phyloP scores from a whole-genome alignment of 2,888 invertebrate species.

The Epistrophe eligans region DNA sequence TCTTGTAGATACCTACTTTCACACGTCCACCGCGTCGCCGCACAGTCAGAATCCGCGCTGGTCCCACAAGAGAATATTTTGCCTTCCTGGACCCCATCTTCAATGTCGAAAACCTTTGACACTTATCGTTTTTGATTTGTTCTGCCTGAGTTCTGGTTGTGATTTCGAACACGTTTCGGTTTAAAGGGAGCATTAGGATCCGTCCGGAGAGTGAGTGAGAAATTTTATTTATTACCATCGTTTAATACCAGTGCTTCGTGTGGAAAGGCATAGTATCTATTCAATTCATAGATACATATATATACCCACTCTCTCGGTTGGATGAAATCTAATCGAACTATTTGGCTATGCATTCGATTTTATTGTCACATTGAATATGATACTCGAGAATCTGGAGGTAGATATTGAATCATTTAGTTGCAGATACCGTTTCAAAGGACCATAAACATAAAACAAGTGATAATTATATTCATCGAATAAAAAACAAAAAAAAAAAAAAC shows the following conservation, averaged over 20 bases:
- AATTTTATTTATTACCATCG: slow-evolving; percentile 72
- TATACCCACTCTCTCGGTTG: not conserved
- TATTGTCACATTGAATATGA: slow-evolving; percentile 61
- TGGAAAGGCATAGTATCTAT: slow-evolving; percentile 8
- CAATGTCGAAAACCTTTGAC: slow-evolving; percentile 73
- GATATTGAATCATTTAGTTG: slow-evolving; percentile 27
- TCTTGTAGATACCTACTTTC: slow-evolving; percentile 67
- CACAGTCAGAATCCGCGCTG: slow-evolving; percentile 21
- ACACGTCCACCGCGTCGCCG: slow-evolving; percentile 55
- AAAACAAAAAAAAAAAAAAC: slow-evolving; percentile 3
- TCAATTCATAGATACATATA: not conserved
- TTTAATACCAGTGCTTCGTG: slow-evolving; percentile 59
- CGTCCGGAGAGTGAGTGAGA: slow-evolving; percentile 59
- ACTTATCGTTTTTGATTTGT: slow-evolving; percentile 76
- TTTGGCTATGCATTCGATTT: slow-evolving; percentile 54
- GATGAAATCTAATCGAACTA: slow-evolving; percentile 45
- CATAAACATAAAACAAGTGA: slow-evolving; percentile 57
- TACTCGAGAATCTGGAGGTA: slow-evolving; percentile 19
- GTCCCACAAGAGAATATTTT: slow-evolving; percentile 27
- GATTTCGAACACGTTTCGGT: slow-evolving; percentile 71
- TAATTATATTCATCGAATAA: slow-evolving; percentile 68
- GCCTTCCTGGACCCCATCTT: slow-evolving; percentile 27
- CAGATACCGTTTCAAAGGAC: slow-evolving; percentile 55
- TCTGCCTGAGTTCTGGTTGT: slow-evolving; percentile 71
- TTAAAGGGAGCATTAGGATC: slow-evolving; percentile 48